phyloP scores from a whole-genome alignment of 2,113 vertebrate genomes.

The Otus sunia region DNA sequence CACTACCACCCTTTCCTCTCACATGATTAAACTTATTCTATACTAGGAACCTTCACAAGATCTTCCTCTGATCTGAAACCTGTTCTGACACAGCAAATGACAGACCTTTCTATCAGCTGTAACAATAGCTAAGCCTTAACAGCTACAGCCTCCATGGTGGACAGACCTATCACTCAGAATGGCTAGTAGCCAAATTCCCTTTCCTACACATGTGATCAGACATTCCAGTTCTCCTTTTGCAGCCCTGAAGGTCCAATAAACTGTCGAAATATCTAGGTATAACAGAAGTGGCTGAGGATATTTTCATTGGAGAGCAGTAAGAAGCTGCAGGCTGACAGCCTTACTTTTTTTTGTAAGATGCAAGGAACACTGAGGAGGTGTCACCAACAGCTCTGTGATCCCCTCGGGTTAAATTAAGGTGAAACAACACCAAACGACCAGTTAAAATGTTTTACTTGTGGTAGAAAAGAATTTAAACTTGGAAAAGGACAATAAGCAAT shows the following conservation, averaged over 20 bases:
- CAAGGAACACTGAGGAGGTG: neutral
- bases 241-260: neutral
- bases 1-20: neutral
- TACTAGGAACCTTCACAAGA: neutral
- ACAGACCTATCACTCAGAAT: neutral
- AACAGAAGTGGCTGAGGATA: neutral
- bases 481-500: too few relatives aligned
- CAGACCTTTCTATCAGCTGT: neutral
- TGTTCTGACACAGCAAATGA: neutral
- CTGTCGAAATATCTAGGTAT: neutral
- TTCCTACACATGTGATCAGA: rapidly evolving
- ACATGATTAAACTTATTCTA: neutral
- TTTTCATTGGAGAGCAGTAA: neutral
- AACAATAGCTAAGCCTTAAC: neutral
- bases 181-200: neutral
- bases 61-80: neutral
- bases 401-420: too few relatives aligned
- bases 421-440: too few relatives aligned
- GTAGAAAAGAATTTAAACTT: too few relatives aligned
- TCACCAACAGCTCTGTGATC: too few relatives aligned
- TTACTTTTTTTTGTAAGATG: neutral
- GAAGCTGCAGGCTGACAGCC: neutral
- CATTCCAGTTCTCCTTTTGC: neutral
- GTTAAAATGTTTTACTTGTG: too few relatives aligned
- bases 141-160: neutral